phyloP scores from a whole-genome alignment of 2,113 vertebrate species.

The Aplodontia rufa region DNA sequence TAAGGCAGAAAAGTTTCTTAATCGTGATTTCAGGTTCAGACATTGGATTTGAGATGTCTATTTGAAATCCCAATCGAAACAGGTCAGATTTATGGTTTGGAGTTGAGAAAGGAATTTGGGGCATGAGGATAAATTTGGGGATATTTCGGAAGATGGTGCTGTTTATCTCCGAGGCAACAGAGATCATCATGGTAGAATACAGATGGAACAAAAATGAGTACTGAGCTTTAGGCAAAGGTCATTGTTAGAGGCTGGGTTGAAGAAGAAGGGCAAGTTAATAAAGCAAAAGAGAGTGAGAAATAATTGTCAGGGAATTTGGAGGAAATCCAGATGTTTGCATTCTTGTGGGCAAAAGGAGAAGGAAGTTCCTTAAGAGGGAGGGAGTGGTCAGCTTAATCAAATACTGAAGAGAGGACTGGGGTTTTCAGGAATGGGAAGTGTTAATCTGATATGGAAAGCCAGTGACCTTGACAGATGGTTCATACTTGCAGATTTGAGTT shows the following conservation, averaged over 20 bases:
- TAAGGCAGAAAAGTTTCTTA: not conserved
- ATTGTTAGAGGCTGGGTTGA: not conserved
- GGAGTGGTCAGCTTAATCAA: not conserved
- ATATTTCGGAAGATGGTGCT: not conserved
- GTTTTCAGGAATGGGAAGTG: not conserved
- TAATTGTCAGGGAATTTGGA: not conserved
- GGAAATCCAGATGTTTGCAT: not conserved
- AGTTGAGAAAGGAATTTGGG: not conserved
- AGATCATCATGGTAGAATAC: not conserved
- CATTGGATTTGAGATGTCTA: not conserved
- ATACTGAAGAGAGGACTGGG: not conserved
- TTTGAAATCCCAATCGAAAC: not conserved
- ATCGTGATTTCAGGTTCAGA: not conserved
- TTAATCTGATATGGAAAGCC: not conserved
- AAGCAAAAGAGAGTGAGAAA: not conserved
- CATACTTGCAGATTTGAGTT: not conserved
- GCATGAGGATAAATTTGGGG: not conserved
- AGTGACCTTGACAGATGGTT: not conserved
- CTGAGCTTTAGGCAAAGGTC: not conserved
- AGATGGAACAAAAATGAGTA: not conserved
- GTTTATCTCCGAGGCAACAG: not conserved
- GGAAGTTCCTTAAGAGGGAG: not conserved
- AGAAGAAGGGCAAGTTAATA: not conserved
- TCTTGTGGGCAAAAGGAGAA: not conserved
- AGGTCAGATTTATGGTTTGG: not conserved